Conservation (phyloP, 2,888 invertebrate genomes). For the Andrena marginata region DNA sequence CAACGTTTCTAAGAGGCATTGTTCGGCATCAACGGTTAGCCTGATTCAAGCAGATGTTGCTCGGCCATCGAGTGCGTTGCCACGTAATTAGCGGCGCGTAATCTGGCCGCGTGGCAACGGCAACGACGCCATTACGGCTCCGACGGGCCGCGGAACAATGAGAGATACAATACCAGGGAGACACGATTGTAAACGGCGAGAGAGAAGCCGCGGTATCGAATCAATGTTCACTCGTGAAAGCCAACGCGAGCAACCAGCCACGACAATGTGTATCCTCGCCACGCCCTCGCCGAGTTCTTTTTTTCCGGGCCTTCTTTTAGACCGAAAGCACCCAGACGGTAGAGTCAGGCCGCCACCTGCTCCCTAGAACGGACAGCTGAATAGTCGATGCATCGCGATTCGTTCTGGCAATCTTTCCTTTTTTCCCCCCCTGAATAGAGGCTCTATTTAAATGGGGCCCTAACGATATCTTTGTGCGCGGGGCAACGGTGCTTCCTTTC, state of each 20-base stretch:
- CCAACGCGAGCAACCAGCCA: conserved; percentile 11
- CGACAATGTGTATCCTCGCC: conserved; percentile 39
- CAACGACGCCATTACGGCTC: conserved; percentile 64
- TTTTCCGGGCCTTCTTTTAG: conserved; percentile 34
- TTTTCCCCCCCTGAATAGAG: conserved; percentile 57
- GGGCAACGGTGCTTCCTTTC: conserved; percentile 34
- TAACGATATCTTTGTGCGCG: conserved; percentile 11
- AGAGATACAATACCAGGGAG: conserved; percentile 49
- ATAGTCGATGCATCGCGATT: conserved; percentile 75
- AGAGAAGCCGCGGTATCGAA: conserved; percentile 39
- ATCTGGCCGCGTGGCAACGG: conserved; percentile 75
- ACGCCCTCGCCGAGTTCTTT: conserved; percentile 32
- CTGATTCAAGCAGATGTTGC: conserved; percentile 79
- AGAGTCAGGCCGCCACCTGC: conserved; percentile 59
- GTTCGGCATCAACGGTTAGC: conserved; percentile 69
- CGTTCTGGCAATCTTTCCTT: conserved; percentile 72
- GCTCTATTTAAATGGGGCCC: conserved; percentile 51
- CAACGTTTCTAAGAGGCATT: conserved; percentile 53
- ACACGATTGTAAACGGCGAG: conserved; percentile 40
- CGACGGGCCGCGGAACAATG: conserved; percentile 45
- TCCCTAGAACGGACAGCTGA: conserved; percentile 66
- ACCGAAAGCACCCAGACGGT: conserved; percentile 17
- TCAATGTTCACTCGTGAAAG: conserved; percentile 44
- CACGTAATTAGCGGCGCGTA: conserved; percentile 82
- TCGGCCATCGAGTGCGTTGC: conserved; percentile 79